Percentiles rank a stretch among this genome's conserved stretches.
These are phyloP conservation scores for Poeciliopsis prolifica DNA, from an alignment of 2,113 vertebrate species.

Conservation along the genomic window DNA sequence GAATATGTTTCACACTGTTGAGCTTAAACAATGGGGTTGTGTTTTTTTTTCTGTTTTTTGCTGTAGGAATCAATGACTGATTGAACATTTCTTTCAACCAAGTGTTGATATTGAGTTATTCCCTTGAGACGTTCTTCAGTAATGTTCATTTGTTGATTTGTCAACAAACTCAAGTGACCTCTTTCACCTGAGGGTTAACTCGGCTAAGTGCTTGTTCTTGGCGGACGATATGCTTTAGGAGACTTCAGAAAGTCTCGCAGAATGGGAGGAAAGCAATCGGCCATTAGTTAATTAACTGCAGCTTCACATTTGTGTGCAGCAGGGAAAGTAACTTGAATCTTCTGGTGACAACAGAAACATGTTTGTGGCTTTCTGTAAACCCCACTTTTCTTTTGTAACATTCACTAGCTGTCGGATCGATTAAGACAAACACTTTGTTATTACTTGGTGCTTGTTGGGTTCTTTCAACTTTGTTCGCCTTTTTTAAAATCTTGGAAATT, in stretches of 20 bases:
- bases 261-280: constrained; percentile 8
- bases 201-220: constrained; percentile 27
- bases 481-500: neutral
- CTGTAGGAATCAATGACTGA: constrained; percentile 2
- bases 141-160: neutral
- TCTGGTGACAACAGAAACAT: constrained; percentile 23
- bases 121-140: neutral
- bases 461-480: neutral
- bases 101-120: neutral
- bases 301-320: constrained; percentile 13
- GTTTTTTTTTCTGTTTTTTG: constrained; percentile 3
- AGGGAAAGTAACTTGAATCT: constrained; percentile 12
- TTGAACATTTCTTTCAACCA: neutral
- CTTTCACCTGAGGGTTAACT: constrained; percentile 40
- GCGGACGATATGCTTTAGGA: constrained; percentile 26
- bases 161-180: constrained; percentile 18
- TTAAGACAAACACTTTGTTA: neutral
- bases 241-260: neutral
- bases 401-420: no score
- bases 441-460: no score
- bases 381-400: no score
- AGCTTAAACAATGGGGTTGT: neutral
- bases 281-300: constrained; percentile 66
- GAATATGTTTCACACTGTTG: neutral
- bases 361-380: constrained; percentile 5